Base-by-base conservation (phyloP, 2,888 invertebrate genomes). In the Cremastobaeus sp. region DNA sequence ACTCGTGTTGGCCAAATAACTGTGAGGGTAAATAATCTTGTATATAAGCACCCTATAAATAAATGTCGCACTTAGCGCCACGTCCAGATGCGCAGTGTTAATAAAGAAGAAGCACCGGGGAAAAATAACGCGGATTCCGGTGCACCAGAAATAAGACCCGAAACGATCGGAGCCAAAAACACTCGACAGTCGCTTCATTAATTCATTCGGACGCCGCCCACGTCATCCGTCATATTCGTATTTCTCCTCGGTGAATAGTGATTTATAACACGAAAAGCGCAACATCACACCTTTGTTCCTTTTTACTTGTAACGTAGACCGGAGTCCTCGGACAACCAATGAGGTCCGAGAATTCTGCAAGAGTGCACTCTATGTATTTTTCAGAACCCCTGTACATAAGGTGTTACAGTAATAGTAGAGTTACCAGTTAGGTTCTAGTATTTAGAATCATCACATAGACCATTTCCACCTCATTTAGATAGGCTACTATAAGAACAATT, bases 301-400 rank as follows among this genome's bases (percentile, higher is more conserved):
- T 28, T 55, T 41, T 9, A 15, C 18, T 47, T 30, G 6, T 32
- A 3, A 3, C 3, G 45, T 57, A 57, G 43, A 45, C 5, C 21
- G 54, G 9, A 39, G n/a, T 37, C 11, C 47, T 37, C 4, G 47
- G 17, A 11, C 39, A 39, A 11, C 35, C 34, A 21, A 17, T n/a
- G 11, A 15, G 39, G 6, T 11, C 21, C 32, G 18, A 25, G 18
- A 12, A 25, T 9, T 3, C 18, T 34, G 28, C 25, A n/a, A 52
- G 14, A 66, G 28, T 48, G 70, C 64, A 70, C 70, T 70, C 62
- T 70, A 70, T 70, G 70, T 70, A 70, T 69, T 70, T 70, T 70
- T 70, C 48, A 55, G 55, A 45, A 43, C 62, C 48, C 55, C 52
- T 59, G 43, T 45, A 59, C 21, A 60, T 59, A 69, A 68, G 30